A percentile compares a stretch with the other conserved stretches of the same genome.
Evolutionary conservation across 2,888 invertebrate genomes (phyloP).

Genomic region (Cistogaster globosa): DNA sequence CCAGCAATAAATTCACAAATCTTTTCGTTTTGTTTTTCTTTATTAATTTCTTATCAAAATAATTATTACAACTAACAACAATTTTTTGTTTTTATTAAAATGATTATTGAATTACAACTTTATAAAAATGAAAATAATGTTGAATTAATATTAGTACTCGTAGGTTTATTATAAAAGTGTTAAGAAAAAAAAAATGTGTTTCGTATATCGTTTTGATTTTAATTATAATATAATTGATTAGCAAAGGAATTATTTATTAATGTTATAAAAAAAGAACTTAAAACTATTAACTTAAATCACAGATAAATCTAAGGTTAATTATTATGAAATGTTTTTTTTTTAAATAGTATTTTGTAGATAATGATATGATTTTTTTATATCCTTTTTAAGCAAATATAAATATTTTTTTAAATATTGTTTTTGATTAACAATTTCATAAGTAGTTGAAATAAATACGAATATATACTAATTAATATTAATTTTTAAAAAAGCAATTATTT

Average conservation of each 20-base stretch:
- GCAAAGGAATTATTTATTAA: conserved; percentile 19
- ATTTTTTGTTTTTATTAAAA: conserved; percentile 42
- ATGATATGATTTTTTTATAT: conserved; percentile 49
- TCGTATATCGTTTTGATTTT: neutral
- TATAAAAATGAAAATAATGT: conserved; percentile 6
- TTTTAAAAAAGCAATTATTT: too few relatives aligned
- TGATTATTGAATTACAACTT: conserved; percentile 29
- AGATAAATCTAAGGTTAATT: conserved; percentile 81
- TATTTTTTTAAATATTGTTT: neutral
- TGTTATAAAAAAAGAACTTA: conserved; percentile 25
- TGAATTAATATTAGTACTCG: conserved; percentile 44
- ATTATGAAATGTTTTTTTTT: conserved; percentile 12
- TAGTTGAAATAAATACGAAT: neutral
- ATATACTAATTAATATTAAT: too few relatives aligned
- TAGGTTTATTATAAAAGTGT: conserved; percentile 22
- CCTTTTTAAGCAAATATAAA: neutral
- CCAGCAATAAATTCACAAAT: too few relatives aligned
- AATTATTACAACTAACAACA: conserved; percentile 70
- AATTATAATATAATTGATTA: conserved; percentile 16
- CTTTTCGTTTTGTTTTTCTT: conserved; percentile 37
- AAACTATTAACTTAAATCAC: conserved; percentile 82
- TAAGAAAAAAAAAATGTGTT: neutral
- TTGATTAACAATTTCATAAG: conserved; percentile 15
- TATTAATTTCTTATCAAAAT: conserved; percentile 70
- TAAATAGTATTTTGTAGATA: conserved; percentile 1